Evolutionary conservation across 2,113 vertebrate genomes (phyloP), one percentile per base, ranked within the genome.

Genomic region (Hemiprocne comata): DNA sequence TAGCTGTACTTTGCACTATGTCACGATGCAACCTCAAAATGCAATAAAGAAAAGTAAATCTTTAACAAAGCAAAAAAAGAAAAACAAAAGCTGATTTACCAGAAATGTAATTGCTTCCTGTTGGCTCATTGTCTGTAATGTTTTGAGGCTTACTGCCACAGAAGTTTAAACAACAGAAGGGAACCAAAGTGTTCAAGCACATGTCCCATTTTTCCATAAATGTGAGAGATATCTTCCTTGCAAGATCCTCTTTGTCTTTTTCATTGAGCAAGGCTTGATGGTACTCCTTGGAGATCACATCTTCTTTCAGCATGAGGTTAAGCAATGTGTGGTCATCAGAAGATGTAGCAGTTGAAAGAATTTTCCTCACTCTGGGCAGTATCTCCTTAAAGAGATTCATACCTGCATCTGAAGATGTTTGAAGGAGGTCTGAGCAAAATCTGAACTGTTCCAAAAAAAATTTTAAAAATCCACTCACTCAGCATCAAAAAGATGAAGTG

Each of bases 361-460:
- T 94, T 6, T 48, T 93, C 38, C 77, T 97, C 48, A 98, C 96
- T 78, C 73, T 69, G 6, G 93, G 91, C 76, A 99, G 85, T 70
- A 98, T 98, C 55, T 98, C 90, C 48, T 98, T 83, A 53, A 98
- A 98, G 85, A 96, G 95, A 70, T 98, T 88, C 98, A 98, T 98
- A 92, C 53, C 53, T 33, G 85, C 44, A 51, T 21, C 29, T 67
- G n/a, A 40, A 64, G 53, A 24, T 0, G 19, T 50, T 76, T 66
- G 79, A 66, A 82, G 31, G 34, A 60, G 38, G 28, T 66, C 36
- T 62, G 66, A 88, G 24, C 53, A 81, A 82, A 74, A 80, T 66
- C 65, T 38, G 62, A 82, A 77, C 71, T 51, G 28, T 57, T 84
- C 51, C 15, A 18, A 53, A 40, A 62, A 70, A n/a, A 76, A 80